Percentiles rank a stretch among this genome's conserved stretches.
Conservation (phyloP, 2,888 invertebrate species). For the Dascillus cervinus region DNA sequence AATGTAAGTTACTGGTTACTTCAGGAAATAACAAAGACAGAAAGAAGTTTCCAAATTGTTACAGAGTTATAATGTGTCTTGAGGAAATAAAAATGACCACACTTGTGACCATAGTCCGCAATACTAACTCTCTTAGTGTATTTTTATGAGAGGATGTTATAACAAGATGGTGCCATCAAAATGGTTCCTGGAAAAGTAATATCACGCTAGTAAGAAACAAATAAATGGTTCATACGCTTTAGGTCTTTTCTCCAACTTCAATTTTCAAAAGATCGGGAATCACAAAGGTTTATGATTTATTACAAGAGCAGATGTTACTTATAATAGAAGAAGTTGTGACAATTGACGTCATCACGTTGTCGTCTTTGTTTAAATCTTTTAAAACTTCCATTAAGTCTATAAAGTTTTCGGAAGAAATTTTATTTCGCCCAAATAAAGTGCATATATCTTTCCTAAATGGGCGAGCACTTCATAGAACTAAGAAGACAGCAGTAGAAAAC, state of each 20-base stretch:
- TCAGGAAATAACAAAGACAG: neutral
- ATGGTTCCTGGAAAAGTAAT: constrained; percentile 26
- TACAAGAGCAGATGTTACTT: constrained; percentile 4
- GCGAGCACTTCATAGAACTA: neutral
- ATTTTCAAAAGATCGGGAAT: constrained; percentile 9
- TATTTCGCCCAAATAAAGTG: no score
- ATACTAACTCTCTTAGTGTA: constrained; percentile 25
- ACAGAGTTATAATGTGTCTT: constrained; percentile 14
- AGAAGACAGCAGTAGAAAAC: constrained; percentile 8
- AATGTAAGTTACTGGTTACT: neutral
- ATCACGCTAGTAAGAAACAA: constrained; percentile 28
- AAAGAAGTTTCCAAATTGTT: neutral
- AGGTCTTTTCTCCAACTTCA: constrained; percentile 13
- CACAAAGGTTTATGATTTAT: constrained; percentile 14
- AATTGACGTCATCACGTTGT: constrained; percentile 2
- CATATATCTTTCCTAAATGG: no score
- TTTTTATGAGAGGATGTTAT: constrained; percentile 29
- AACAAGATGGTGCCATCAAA: constrained; percentile 24
- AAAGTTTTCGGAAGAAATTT: no score
- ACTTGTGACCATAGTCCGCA: constrained; percentile 24
- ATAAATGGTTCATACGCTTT: constrained; percentile 24
- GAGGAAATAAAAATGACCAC: constrained; percentile 20
- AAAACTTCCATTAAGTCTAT: no score
- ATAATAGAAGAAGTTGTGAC: constrained; percentile 5
- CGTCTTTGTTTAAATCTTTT: neutral